Evolutionary conservation across 1,140 invertebrate genomes (phyloP).

Genomic region (Leptoteleia sp.): DNA sequence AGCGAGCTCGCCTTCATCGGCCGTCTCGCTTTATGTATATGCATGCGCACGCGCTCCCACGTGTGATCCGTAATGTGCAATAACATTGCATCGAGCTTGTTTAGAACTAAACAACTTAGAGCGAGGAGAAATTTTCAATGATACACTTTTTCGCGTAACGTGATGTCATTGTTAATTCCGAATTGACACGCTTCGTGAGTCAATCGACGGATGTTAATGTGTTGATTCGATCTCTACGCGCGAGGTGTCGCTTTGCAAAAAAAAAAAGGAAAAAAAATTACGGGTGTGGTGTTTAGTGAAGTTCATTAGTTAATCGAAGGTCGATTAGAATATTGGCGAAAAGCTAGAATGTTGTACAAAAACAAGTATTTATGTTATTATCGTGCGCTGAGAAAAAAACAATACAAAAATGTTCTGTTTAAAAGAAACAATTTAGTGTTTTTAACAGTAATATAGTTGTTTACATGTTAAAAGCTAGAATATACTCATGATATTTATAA

Average conservation of each 20-base stretch:
- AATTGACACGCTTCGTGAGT: slow-evolving; percentile 15
- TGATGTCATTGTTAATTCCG: slow-evolving; percentile 60
- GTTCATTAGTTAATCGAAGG: neutral
- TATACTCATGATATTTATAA: too few relatives aligned
- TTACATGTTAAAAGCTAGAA: too few relatives aligned
- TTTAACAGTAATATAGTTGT: too few relatives aligned
- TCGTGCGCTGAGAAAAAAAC: too few relatives aligned
- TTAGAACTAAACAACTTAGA: slow-evolving; percentile 29
- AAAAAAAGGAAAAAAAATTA: slow-evolving; percentile 5
- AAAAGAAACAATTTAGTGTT: too few relatives aligned
- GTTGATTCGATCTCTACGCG: neutral
- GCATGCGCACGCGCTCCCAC: slow-evolving; percentile 40
- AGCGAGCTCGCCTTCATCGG: slow-evolving; percentile 43
- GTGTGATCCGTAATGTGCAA: slow-evolving; percentile 28
- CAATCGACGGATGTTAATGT: slow-evolving; percentile 5
- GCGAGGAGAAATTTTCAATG: slow-evolving; percentile 43
- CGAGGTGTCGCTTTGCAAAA: neutral
- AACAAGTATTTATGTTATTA: too few relatives aligned
- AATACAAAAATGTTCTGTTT: too few relatives aligned
- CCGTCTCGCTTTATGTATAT: slow-evolving; percentile 44
- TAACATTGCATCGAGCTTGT: slow-evolving; percentile 16
- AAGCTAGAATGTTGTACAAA: too few relatives aligned
- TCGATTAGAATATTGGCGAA: neutral
- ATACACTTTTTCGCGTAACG: slow-evolving; percentile 36
- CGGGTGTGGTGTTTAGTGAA: slow-evolving; percentile 9